A percentile compares a stretch with the other conserved stretches of the same genome.
Evolutionary conservation across 2,888 invertebrate species (phyloP).

Genomic region (Orthonychiurus folsomi): DNA sequence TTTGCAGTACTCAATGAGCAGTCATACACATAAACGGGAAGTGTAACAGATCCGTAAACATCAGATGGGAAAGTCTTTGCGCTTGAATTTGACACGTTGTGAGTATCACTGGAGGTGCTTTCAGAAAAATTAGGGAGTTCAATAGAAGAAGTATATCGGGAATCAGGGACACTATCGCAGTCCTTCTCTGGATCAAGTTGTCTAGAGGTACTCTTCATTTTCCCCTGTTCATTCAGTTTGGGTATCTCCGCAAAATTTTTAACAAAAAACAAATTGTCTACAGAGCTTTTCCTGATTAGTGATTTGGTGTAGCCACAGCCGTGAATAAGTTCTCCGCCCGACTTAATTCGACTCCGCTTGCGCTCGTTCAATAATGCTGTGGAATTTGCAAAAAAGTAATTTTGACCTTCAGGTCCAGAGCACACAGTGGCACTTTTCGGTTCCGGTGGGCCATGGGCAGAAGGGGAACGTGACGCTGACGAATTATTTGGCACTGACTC

Average conservation of each 20-base stretch:
- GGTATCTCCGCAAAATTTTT: slow-evolving; percentile 11
- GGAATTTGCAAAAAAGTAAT: background rate
- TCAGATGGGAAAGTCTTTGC: too few species aligned
- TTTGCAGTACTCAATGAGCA: slow-evolving; percentile 54
- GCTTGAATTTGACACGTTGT: too few species aligned
- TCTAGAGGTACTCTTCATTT: background rate
- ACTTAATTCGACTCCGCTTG: slow-evolving; percentile 34
- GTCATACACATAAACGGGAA: slow-evolving; percentile 61
- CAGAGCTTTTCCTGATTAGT: slow-evolving; percentile 20
- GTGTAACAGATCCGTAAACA: slow-evolving; percentile 43
- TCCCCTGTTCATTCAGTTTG: background rate
- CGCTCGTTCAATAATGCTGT: slow-evolving; percentile 10
- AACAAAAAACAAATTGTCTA: slow-evolving; percentile 19
- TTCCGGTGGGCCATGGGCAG: too few species aligned
- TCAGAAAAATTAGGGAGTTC: slow-evolving; percentile 8
- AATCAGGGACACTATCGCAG: background rate
- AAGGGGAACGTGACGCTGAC: background rate
- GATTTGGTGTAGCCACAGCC: slow-evolving; percentile 15
- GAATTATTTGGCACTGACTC: background rate
- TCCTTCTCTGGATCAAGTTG: background rate
- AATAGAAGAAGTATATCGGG: background rate
- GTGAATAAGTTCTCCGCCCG: slow-evolving; percentile 37
- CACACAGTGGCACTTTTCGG: background rate
- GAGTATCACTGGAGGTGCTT: slow-evolving; percentile 15
- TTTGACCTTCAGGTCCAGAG: background rate